Percentiles rank a stretch among this genome's conserved stretches.
phyloP scores from a whole-genome alignment of 1,140 invertebrate genomes.

The Euwallacea similis region DNA sequence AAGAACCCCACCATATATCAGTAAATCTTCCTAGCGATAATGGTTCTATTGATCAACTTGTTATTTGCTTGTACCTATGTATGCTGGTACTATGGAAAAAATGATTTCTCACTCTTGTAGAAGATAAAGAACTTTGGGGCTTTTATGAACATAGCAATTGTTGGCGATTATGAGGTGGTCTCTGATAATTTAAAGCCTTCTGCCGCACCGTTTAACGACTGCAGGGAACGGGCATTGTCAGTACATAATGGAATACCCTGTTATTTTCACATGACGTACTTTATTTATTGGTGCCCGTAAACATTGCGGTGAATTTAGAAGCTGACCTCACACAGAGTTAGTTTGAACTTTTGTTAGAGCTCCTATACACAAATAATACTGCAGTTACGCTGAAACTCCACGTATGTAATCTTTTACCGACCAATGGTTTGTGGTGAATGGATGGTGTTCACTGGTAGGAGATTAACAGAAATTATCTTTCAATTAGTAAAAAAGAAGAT shows the following conservation, averaged over 20 bases:
- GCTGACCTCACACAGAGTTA: neutral
- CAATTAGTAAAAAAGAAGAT: no score
- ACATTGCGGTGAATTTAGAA: conserved; percentile 8
- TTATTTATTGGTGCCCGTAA: conserved; percentile 26
- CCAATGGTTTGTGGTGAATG: no score
- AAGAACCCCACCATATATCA: no score
- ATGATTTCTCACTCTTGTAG: neutral
- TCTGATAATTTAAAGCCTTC: conserved; percentile 29
- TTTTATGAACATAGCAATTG: conserved; percentile 20
- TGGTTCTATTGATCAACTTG: neutral
- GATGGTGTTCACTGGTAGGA: no score
- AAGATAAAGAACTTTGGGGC: neutral
- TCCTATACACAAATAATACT: no score
- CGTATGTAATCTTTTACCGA: no score
- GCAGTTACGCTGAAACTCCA: no score
- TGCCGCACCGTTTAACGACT: conserved; percentile 29
- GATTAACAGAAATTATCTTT: no score
- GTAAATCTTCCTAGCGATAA: no score
- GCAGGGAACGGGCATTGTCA: conserved; percentile 23
- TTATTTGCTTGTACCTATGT: no score
- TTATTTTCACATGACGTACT: conserved; percentile 27
- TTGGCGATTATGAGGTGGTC: conserved; percentile 24
- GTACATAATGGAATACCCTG: conserved; percentile 27
- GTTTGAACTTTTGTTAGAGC: no score
- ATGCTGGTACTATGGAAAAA: no score